Evolutionary conservation across 2,888 invertebrate genomes (phyloP), one percentile per base, ranked within the genome.

Genomic region (Hecatera dysodea): DNA sequence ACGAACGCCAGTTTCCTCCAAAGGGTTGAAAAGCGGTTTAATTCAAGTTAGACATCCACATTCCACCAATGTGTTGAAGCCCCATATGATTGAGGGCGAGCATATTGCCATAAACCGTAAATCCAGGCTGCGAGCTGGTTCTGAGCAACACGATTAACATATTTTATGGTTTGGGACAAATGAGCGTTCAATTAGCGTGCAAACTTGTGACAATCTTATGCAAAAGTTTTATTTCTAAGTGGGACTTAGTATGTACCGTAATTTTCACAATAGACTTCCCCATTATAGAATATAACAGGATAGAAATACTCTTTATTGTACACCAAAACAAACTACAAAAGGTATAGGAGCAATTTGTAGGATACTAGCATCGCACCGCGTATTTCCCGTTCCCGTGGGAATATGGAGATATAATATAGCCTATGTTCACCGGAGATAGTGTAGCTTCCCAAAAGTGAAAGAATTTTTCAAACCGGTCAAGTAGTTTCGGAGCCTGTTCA

Each of bases 111-210:
- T 15, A 27, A 65, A 59, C 24, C 33, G 39, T 22, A 46, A 56
- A 24, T 24, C 46, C 33, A 59, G 24, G 12, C n/a, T 11, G 24
- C 2, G 33, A 22, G 5, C 33, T 44, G 7, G 3, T n/a, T 44
- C 71, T 19, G 11, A 36, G 22, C 44, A 66, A 29, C 22, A 46
- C 29, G n/a, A 17, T 61, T 52, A 61, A 60, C 19, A 71, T 36
- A n/a, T n/a, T n/a, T 46, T 22, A 52, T 8, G 22, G 46, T 42
- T 72, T 50, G 9, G 5, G 19, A 0, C 33, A 22, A 33, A 67
- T 44, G n/a, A 66, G 22, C 50, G 1, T 57, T 50, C 57, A 57
- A 57, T 57, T 50, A 65, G n/a, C 36, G 50, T 59, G 39, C 50
- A 29, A 44, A 36, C 19, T 46, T 46, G 53, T 15, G n/a, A 48